Percentiles rank a stretch among this genome's conserved stretches.
phyloP scores from a whole-genome alignment of 2,113 vertebrate species.

The Caranx ignobilis region DNA sequence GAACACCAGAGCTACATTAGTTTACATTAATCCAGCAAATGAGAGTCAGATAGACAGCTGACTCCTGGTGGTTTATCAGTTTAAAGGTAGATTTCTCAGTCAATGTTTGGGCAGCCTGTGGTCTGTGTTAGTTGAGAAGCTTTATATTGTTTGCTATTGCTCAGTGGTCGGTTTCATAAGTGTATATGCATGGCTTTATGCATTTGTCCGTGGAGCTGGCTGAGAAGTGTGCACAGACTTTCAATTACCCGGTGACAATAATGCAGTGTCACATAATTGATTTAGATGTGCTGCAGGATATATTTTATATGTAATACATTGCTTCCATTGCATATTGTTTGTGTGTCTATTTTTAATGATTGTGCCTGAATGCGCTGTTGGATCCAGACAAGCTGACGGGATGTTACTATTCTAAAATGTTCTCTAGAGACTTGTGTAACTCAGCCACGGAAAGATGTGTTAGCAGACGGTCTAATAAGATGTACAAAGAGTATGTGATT shows the following conservation, averaged over 20 bases:
- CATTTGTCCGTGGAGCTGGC: neutral
- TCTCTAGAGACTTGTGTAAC: neutral
- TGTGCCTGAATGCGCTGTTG: neutral
- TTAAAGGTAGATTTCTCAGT: neutral
- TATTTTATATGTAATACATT: neutral
- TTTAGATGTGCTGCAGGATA: neutral
- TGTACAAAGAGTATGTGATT: neutral
- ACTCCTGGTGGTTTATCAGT: constrained; percentile 11
- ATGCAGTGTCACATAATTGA: neutral
- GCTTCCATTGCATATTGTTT: neutral
- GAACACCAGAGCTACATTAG: neutral
- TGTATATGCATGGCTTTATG: neutral
- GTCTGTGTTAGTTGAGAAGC: neutral
- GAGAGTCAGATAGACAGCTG: neutral
- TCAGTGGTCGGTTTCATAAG: neutral
- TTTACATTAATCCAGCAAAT: neutral
- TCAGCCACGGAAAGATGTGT: neutral
- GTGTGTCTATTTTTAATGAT: neutral
- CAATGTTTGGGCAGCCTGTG: neutral
- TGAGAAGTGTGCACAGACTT: neutral
- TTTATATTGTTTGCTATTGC: neutral
- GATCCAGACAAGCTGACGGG: neutral
- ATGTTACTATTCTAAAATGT: neutral
- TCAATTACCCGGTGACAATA: neutral
- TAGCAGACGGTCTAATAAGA: neutral